These are phyloP conservation scores for Apamea sordens DNA, from an alignment of 2,888 invertebrate genomes.

Conservation along the genomic window DNA sequence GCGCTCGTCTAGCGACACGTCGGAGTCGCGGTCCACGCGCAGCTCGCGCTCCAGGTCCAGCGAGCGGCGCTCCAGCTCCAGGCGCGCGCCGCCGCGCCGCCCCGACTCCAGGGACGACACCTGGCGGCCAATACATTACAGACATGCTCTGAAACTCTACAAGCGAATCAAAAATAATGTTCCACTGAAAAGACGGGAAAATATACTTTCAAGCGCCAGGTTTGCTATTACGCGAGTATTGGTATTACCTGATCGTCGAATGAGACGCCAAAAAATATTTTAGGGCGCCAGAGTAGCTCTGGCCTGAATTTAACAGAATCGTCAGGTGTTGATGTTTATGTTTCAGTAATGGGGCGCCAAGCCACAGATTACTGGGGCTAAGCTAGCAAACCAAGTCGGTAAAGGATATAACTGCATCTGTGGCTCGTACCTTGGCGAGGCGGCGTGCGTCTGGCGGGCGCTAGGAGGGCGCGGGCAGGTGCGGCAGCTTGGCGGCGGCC, in stretches of 20 bases:
- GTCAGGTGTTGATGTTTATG: neutral
- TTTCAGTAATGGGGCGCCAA: too few relatives aligned
- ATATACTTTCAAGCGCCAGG: too few relatives aligned
- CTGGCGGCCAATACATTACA: slow-evolving; percentile 64
- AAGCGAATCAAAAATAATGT: neutral
- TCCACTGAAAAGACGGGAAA: neutral
- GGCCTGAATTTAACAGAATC: neutral
- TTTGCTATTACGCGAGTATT: too few relatives aligned
- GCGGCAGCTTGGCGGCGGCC: slow-evolving; percentile 88
- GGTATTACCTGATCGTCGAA: neutral
- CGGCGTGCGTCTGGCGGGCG: slow-evolving; percentile 86
- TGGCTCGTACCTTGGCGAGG: slow-evolving; percentile 83
- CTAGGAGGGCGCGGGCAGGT: slow-evolving; percentile 89
- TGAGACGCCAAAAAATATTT: neutral
- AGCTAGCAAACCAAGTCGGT: neutral
- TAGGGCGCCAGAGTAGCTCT: neutral
- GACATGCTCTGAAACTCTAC: neutral
- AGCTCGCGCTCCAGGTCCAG: slow-evolving; percentile 89
- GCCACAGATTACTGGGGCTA: too few relatives aligned
- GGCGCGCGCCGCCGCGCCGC: slow-evolving; percentile 79
- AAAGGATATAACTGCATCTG: too few relatives aligned
- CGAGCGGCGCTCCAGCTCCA: slow-evolving; percentile 87
- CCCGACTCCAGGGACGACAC: slow-evolving; percentile 86
- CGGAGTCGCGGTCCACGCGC: slow-evolving; percentile 84
- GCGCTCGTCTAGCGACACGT: slow-evolving; percentile 87